Conservation (phyloP, 1,140 invertebrate genomes). For the Tetranychus cinnabarinus region DNA sequence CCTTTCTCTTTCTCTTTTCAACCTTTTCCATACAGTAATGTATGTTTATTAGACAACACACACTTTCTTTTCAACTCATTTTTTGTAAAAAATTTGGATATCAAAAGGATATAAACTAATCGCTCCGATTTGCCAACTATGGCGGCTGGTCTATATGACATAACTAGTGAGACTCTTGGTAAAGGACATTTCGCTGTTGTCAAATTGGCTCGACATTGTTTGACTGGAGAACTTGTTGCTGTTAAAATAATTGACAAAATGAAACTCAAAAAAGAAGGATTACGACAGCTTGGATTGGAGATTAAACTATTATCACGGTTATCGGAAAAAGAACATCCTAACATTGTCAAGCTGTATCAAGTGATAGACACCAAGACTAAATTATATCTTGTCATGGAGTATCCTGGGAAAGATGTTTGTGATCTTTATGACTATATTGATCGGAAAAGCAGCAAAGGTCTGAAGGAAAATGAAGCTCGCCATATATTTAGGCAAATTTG, state of each 20-base stretch:
- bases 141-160: slow-evolving; percentile 69
- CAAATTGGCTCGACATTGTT: slow-evolving; percentile 91
- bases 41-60: too few relatives aligned
- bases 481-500: slow-evolving; percentile 86
- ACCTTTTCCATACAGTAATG: too few relatives aligned
- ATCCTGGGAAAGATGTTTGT: slow-evolving; percentile 52
- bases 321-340: slow-evolving; percentile 39
- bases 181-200: slow-evolving; percentile 94
- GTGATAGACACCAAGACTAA: slow-evolving; percentile 90
- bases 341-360: slow-evolving; percentile 93
- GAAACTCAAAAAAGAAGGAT: slow-evolving; percentile 54
- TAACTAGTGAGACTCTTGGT: slow-evolving; percentile 66
- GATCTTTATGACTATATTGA: slow-evolving; percentile 99
- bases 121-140: neutral
- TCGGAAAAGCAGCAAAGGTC: slow-evolving; percentile 39
- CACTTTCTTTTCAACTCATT: too few relatives aligned
- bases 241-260: slow-evolving; percentile 84
- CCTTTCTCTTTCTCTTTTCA: too few relatives aligned
- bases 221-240: slow-evolving; percentile 61
- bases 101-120: too few relatives aligned
- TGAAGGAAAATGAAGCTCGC: slow-evolving; percentile 44
- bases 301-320: slow-evolving; percentile 9
- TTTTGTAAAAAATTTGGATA: too few relatives aligned
- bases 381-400: slow-evolving; percentile 34
- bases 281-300: slow-evolving; percentile 7